Evolutionary conservation across 2,888 invertebrate species (phyloP), one percentile per base, ranked within the genome.

Genomic region (Asteroscopus sphinx): DNA sequence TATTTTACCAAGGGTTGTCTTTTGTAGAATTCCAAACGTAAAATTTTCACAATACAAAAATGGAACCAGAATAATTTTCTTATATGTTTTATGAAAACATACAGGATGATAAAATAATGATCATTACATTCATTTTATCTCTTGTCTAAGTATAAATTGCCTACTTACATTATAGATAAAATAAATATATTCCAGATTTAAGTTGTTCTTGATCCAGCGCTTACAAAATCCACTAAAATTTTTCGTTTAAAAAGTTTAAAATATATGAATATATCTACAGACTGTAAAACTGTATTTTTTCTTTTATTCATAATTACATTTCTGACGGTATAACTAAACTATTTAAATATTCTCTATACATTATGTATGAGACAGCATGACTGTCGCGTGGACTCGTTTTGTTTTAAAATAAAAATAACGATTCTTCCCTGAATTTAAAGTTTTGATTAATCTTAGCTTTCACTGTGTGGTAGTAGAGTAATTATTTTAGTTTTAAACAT

Each of bases 291-390:
- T 54, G 21, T 35, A 33, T 59, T 58, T 59, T 58, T 59, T 58
- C 49, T 65, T 55, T 54, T 53, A 3, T 49, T 33, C 36, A 54
- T 59, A 47, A 54, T 68, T 58, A 65, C 48, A 70, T 28, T 52
- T 49, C 32, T 17, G 40, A 21, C 15, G 17, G 48, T 46, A 30
- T 52, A 25, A 55, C 35, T 55, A 30, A 56, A 68, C 46, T 65
- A 49, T 64, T 68, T 65, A 58, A 55, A 68, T 51, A 48, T 51
- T 48, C 15, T 48, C 8, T 16, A 54, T 69, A 57, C 47, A 68
- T 73, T 39, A 70, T 70, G 59, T 64, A 70, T 73, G 56, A 73
- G 53, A 64, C 28, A 37, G 30, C 28, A 46, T 57, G 35, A 53
- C 15, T 53, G 32, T 46, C 25, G 1, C 42, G 37, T 44, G 37